Base-by-base conservation (phyloP, 2,888 invertebrate species). In the Escarpia spicata region DNA sequence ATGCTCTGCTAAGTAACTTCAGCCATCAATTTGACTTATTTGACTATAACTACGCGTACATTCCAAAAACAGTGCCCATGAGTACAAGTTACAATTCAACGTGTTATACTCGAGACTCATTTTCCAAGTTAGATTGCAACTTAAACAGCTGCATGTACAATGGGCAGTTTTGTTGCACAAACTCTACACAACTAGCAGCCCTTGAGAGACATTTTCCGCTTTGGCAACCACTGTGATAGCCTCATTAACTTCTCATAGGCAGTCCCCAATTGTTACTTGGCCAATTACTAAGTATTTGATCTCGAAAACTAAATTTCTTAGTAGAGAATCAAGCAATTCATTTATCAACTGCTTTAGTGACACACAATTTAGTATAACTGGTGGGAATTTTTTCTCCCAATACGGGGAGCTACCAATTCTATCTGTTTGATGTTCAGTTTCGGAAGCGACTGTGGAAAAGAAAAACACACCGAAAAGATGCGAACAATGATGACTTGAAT, bases 261-360 rank as follows among this genome's bases (percentile, higher is more conserved):
- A 75, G 75, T 75, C 6, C 75, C 75, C 75, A 75, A 75, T 75
- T 75, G 75, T 75, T 6, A 75, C 75, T 26, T 19, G 19, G 19
- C 75, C 75, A 19, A n/a, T 75, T 75, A 75, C 75, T 26, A 75
- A 26, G 75, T 75, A 75, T 75, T 75, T 75, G 75, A 75, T 75
- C 75, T 75, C 26, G 75, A 75, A 75, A 75, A 75, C 75, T 75
- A 15, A 75, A 75, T 75, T 75, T 75, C 75, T 75, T 4, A 26
- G 75, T n/a, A 75, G 75, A 75, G 75, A 26, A 75, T 26, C 75
- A 26, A 6, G 75, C 75, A 75, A 75, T 75, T 75, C 75, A 75
- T 75, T 75, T 75, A 75, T 75, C 75, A 75, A 75, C 75, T 75
- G 75, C 75, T 75, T 75, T 75, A 75, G 75, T 6, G 75, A 75